Evolutionary conservation across 2,797 vertebrate species (phyloP).

Genomic region (Sus cebifrons): DNA sequence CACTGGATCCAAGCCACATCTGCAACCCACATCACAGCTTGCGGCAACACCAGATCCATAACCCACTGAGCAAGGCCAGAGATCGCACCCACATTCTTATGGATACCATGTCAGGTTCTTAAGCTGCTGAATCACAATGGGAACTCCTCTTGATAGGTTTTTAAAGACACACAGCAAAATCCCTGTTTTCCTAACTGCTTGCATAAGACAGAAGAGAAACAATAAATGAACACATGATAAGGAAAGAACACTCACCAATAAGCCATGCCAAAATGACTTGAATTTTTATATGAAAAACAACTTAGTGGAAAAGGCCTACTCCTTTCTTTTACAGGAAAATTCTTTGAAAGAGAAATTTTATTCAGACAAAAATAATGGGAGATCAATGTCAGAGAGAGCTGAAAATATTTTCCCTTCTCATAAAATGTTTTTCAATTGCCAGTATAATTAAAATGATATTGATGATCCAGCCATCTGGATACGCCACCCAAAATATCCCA

Average conservation of each 20-base stretch:
- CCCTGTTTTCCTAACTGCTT: slow-evolving; percentile 36
- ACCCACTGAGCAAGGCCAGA: too few species aligned
- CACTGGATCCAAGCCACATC: too few species aligned
- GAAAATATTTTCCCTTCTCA: slow-evolving; percentile 53
- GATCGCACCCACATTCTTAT: too few species aligned
- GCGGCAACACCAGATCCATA: too few species aligned
- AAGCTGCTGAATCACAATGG: too few species aligned
- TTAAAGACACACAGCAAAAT: slow-evolving; percentile 55
- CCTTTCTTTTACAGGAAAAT: slow-evolving; percentile 47
- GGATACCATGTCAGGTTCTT: too few species aligned
- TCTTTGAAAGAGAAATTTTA: slow-evolving; percentile 65
- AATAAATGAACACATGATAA: slow-evolving; percentile 43
- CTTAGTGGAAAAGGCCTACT: slow-evolving; percentile 50
- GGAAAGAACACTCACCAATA: slow-evolving; percentile 33
- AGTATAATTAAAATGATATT: slow-evolving; percentile 46
- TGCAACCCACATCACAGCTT: too few species aligned
- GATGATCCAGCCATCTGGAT: slow-evolving; percentile 9
- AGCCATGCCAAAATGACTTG: slow-evolving; percentile 35
- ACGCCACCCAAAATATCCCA: background rate
- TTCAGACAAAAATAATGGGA: slow-evolving; percentile 25
- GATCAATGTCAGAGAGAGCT: background rate
- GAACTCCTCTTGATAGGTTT: background rate
- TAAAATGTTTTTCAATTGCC: slow-evolving; percentile 33
- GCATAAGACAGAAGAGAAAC: background rate
- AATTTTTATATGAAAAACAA: slow-evolving; percentile 60